Base-by-base conservation (phyloP, 2,113 vertebrate genomes). In the Oncorhynchus kisutch region DNA sequence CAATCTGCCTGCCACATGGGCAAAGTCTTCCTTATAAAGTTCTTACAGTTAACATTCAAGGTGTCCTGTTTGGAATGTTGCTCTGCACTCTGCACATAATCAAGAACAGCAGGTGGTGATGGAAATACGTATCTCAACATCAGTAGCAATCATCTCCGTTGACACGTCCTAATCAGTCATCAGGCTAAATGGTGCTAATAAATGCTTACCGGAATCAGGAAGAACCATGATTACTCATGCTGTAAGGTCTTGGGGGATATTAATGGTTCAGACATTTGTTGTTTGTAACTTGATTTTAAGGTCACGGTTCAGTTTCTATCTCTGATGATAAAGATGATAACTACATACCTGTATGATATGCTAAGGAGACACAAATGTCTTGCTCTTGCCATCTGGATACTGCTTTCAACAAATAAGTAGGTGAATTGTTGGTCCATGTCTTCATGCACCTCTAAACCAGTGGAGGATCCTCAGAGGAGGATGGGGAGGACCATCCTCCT, bases 141-240 rank as follows among this genome's bases (percentile, higher is more conserved):
- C 82, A 75, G 73, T 67, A 84, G 83, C 88, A 93, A 94, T 93
- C 90, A 93, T 92, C 88, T 88, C 91, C 78, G 90, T 92, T 91
- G 90, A 92, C 88, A 84, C 85, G 86, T 88, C 84, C 87, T 91
- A 93, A 94, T 93, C 88, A 92, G 91, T 93, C 91, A 94, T 94
- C 92, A 93, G 88, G 82, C 82, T 80, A 90, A 92, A 94, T 93
- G 92, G 91, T 92, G 79, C 88, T 91, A 92, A 92, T 92, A 91
- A 92, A 85, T 89, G 89, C 51, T 16, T 14, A 14, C 3, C 16
- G 16, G 16, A 54, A 54, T 87, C 90, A 90, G 87, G 84, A 80
- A 80, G 87, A 87, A 75, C 88, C 86, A 77, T 91, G 88, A 92
- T 93, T 91, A 89, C 89, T 77, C 74, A 73, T 81, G 85, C 87